Conservation (phyloP, 2,797 vertebrate genomes). For the Tinamus major region DNA sequence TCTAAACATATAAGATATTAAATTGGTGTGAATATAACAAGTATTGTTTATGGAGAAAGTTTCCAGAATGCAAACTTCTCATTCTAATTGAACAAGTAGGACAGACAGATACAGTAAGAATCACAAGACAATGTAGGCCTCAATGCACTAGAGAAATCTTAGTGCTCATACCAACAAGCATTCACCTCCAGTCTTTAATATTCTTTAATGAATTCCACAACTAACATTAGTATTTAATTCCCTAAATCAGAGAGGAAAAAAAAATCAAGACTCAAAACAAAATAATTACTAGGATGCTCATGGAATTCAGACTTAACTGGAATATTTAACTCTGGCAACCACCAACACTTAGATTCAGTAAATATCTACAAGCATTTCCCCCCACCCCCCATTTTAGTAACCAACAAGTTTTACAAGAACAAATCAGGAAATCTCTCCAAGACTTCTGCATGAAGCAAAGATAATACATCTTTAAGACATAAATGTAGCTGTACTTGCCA, state of each 20-base stretch:
- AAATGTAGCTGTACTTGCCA: not conserved
- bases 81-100: not conserved
- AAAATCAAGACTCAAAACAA: not conserved
- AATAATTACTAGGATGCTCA: not conserved
- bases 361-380: not conserved
- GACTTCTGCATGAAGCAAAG: not conserved
- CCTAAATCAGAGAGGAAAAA: not conserved
- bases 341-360: not conserved
- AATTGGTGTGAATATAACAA: not conserved
- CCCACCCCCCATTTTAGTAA: not conserved
- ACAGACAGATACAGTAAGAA: not conserved
- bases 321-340: not conserved
- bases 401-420: not conserved
- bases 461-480: rapidly evolving
- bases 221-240: not conserved
- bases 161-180: not conserved
- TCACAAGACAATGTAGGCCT: not conserved
- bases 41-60: not conserved
- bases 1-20: not conserved
- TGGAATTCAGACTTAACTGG: not conserved
- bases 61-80: not conserved
- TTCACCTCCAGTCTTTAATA: not conserved
- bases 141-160: not conserved
- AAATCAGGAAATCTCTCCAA: not conserved
- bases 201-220: not conserved